Base-by-base conservation (phyloP, 1,140 invertebrate species). In the Drosophila sulfurigaster region DNA sequence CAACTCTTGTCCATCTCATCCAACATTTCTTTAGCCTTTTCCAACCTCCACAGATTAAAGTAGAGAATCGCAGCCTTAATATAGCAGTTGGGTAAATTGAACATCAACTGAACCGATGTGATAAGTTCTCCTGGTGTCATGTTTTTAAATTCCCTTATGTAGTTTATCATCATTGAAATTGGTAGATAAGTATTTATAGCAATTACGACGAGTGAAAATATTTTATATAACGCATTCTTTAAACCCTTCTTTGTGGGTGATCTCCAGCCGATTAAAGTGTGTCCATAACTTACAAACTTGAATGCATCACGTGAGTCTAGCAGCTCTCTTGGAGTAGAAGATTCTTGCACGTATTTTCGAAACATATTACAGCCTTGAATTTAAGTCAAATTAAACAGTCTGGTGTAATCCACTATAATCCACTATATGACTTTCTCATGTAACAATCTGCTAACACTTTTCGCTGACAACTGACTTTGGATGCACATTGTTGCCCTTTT, bases 21-120 rank as follows among this genome's bases (percentile, higher is more conserved):
- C 8, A 82, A 15, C 3, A 66, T 45, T 5, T 70, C 16, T 16
- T 81, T 66, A n/a, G 62, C 66, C 48, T 71, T 65, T 11, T 71
- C 11, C 1, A 81, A 57, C 4, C 66, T 38, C 52, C 54, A 41
- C 1, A 58, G 6, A n/a, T 64, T 16, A 2, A 60, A 0, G 1
- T 30, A 28, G 3, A 71, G 35, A 7, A 59, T 52, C 0, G 66
- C 0, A 0, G 74, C 25, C 25, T 68, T 68, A 5, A 58, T 20
- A 54, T 13, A 13, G 25, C 46, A 11, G 20, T 45, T 41, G 1
- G 73, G 16, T 1, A 69, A 3, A 46, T 82, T 78, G 15, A 75
- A 60, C 11, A 66, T 58, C 1, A 70, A 30, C 7, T 52, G 20
- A 32, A 10, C 28, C 7, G 28, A 30, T 11, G 49, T 52, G 1